A percentile compares a stretch with the other conserved stretches of the same genome.
phyloP scores from a whole-genome alignment of 2,113 vertebrate species.

The Dendrocopos noguchii region DNA sequence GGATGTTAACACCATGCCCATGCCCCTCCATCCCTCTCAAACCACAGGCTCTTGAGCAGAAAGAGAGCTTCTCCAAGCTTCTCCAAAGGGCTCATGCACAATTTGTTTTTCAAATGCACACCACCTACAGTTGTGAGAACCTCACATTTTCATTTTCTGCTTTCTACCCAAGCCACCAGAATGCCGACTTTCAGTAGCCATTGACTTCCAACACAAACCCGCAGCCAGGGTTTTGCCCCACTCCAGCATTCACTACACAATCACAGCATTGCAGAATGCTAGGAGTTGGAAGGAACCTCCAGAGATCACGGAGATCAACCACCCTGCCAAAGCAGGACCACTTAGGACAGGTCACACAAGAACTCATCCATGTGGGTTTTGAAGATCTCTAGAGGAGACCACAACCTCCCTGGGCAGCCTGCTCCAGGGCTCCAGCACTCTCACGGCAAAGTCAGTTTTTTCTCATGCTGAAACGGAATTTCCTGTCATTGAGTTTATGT shows the following conservation, averaged over 20 bases:
- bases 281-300: too few species aligned
- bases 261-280: too few species aligned
- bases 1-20: fast-evolving
- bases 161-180: neutral
- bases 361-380: too few species aligned
- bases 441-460: too few species aligned
- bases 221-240: fast-evolving
- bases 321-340: too few species aligned
- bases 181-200: neutral
- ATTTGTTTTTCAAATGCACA: neutral
- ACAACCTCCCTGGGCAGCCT: too few species aligned
- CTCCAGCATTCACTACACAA: neutral
- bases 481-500: too few species aligned
- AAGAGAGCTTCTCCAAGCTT: neutral
- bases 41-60: neutral
- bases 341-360: too few species aligned
- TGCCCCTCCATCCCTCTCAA: neutral
- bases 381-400: too few species aligned
- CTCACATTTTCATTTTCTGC: neutral
- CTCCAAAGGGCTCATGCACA: neutral
- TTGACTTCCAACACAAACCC: neutral
- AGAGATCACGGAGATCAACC: too few species aligned
- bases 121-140: neutral
- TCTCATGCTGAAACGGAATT: too few species aligned
- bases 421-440: too few species aligned